Percentiles rank a stretch among this genome's conserved stretches.
phyloP scores from a whole-genome alignment of 2,113 vertebrate genomes.

The Zootoca vivipara region DNA sequence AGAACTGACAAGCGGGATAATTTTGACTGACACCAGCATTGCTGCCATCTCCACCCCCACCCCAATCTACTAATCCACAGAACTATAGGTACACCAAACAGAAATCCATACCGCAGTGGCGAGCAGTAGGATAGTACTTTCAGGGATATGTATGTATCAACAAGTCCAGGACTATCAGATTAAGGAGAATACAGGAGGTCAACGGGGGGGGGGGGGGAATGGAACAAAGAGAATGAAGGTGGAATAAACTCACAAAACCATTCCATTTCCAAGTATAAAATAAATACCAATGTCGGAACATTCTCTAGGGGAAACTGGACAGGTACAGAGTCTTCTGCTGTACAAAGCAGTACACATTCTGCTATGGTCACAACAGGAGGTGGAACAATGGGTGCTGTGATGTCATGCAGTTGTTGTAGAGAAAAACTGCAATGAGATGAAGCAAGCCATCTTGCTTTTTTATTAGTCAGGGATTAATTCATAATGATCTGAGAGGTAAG shows the following conservation, averaged over 20 bases:
- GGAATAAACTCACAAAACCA: background rate
- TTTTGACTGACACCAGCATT: background rate
- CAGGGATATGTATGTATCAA: background rate
- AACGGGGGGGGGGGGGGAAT: background rate
- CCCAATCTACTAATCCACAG: background rate
- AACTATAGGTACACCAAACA: background rate
- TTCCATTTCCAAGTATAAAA: background rate
- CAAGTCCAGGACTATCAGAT: no score
- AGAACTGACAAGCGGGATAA: background rate
- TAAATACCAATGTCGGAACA: background rate
- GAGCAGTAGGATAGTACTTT: background rate
- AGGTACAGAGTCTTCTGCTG: background rate
- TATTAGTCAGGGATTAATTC: background rate
- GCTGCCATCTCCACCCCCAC: background rate
- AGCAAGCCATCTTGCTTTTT: background rate
- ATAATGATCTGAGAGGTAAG: background rate
- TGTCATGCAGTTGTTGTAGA: background rate
- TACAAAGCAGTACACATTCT: background rate
- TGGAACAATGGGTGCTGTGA: background rate
- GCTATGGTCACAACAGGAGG: background rate
- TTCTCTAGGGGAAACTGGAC: background rate
- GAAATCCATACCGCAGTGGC: background rate
- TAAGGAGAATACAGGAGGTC: background rate
- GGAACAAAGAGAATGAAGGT: background rate
- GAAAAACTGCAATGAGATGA: background rate